Conservation (phyloP, 2,888 invertebrate species). For the Leptinotarsa tumamoca region DNA sequence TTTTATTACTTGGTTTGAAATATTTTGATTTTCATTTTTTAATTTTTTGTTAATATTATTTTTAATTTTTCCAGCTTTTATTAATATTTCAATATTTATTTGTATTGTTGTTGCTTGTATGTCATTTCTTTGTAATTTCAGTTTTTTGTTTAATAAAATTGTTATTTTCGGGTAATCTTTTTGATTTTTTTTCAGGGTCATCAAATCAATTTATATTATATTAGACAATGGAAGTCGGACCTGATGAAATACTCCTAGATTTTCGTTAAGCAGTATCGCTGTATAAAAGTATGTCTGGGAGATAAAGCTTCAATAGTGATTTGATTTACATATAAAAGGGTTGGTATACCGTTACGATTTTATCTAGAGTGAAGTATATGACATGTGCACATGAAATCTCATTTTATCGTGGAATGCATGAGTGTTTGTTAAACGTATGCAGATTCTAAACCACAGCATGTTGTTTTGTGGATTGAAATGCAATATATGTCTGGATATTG, state of each 20-base stretch:
- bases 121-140: too few species aligned
- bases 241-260: background rate
- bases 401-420: conserved; percentile 40
- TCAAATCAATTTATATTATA: too few species aligned
- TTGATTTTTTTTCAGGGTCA: too few species aligned
- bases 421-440: conserved; percentile 34
- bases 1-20: too few species aligned
- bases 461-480: background rate
- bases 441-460: background rate
- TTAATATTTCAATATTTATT: too few species aligned
- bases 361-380: conserved; percentile 48
- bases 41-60: too few species aligned
- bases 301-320: conserved; percentile 47
- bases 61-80: too few species aligned
- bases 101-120: too few species aligned
- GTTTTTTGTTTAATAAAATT: too few species aligned
- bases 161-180: too few species aligned
- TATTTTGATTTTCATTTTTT: too few species aligned
- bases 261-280: background rate
- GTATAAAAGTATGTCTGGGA: conserved; percentile 19
- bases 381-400: conserved; percentile 41
- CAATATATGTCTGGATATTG: conserved; percentile 1
- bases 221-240: too few species aligned
- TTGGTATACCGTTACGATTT: conserved; percentile 47
- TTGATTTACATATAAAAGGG: conserved; percentile 51